phyloP scores from a whole-genome alignment of 2,888 invertebrate genomes.

The Dynastes hyllus region DNA sequence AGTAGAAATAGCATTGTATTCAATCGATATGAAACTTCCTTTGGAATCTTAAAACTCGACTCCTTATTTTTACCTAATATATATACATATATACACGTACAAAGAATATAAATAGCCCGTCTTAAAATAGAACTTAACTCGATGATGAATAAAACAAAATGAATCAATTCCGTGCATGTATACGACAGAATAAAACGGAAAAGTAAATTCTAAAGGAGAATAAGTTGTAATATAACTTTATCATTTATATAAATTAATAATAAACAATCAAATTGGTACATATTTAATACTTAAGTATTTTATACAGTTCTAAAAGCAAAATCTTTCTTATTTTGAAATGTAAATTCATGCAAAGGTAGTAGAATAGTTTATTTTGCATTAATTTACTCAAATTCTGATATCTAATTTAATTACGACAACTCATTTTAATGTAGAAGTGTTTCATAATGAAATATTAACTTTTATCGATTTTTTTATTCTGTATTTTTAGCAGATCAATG shows the following conservation, averaged over 20 bases:
- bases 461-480: not conserved
- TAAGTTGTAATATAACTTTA: conserved; percentile 53
- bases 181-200: conserved; percentile 44
- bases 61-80: conserved; percentile 22
- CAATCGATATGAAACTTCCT: not conserved
- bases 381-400: conserved; percentile 46
- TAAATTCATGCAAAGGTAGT: conserved; percentile 55
- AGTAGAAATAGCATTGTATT: too few relatives aligned
- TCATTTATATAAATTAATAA: not conserved
- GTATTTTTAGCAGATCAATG: conserved; percentile 17
- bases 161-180: conserved; percentile 54
- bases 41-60: not conserved
- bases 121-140: conserved; percentile 35
- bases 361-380: conserved; percentile 53
- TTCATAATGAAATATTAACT: not conserved
- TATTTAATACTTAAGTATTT: conserved; percentile 52
- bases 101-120: conserved; percentile 28
- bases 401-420: not conserved
- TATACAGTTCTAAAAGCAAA: conserved; percentile 26
- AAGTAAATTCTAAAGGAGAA: conserved; percentile 40
- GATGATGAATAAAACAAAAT: conserved; percentile 49
- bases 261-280: not conserved
- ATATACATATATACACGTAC: not conserved
- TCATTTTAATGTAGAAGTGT: not conserved
- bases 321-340: conserved; percentile 25